These are phyloP conservation scores for Melanotaenia duboulayi DNA, from an alignment of 2,113 vertebrate species.

Conservation along the genomic window DNA sequence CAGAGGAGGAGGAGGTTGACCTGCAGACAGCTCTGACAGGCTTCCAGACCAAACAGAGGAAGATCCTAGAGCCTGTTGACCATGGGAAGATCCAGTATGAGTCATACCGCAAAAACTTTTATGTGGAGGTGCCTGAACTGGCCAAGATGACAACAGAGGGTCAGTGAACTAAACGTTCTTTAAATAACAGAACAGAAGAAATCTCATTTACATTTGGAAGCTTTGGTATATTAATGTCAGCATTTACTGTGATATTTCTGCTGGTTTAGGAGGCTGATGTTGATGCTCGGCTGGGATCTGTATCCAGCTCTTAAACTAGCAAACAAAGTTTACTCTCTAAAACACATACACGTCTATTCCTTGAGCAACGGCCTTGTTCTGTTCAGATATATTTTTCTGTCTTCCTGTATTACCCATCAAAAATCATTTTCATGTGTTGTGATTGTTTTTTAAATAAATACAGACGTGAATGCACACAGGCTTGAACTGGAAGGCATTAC, in stretches of 20 bases:
- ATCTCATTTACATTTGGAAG: background rate
- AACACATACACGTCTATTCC: too few species aligned
- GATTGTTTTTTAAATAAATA: background rate
- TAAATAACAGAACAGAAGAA: background rate
- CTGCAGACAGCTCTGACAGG: conserved; percentile 96
- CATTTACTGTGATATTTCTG: background rate
- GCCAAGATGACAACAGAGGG: conserved; percentile 94
- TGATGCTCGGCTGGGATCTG: too few species aligned
- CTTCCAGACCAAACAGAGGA: conserved; percentile 98
- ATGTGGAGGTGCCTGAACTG: conserved; percentile 97
- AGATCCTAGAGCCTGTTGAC: conserved; percentile 96
- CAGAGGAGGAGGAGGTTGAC: conserved; percentile 98
- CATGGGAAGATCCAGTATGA: conserved; percentile 98
- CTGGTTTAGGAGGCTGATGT: background rate
- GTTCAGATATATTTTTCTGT: background rate
- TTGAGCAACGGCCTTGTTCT: background rate
- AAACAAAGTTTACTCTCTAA: too few species aligned
- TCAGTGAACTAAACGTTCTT: conserved; percentile 54
- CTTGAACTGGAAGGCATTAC: conserved; percentile 94
- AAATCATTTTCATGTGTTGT: background rate
- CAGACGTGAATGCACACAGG: conserved; percentile 91
- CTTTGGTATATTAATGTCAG: background rate
- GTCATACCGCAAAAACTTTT: conserved; percentile 95
- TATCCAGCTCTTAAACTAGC: too few species aligned
- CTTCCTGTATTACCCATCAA: background rate